Evolutionary conservation across 2,888 invertebrate genomes (phyloP), one percentile per base, ranked within the genome.

Genomic region (Creontiades dilutus): DNA sequence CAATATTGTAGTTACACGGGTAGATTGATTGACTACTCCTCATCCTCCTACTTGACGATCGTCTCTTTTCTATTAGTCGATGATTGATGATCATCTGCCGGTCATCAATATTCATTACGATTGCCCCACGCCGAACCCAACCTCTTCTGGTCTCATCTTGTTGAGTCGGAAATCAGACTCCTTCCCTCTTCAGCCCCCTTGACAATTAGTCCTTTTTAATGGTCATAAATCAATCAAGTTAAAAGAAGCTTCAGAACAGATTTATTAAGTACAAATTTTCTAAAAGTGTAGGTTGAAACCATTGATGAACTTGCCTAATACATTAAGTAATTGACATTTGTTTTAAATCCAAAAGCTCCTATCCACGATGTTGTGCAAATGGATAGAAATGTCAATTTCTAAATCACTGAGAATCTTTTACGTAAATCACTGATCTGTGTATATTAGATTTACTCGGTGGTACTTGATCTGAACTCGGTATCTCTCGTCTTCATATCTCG

Each of bases 51-150:
- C 86, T 86, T 48, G 47, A 82, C 46, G 86, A 68, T 37, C 27
- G 37, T 80, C 52, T 55, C 19, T 88, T 88, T 88, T 78, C 78
- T 86, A 86, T 86, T 88, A 88, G 52, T 27, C 76, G 88, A 80
- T 78, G 88, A 88, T 88, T 88, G 76, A 88, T 88, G 55, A 78
- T 16, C 88, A 88, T 88, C 88, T 55, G n/a, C 19, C 23, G 52
- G 52, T 78, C 88, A 88, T 88, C 88, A 88, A 88, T 88, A 88
- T 88, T 88, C 76, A 88, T 88, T 88, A 78, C 37, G 52, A 88
- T 78, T 78, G 75, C 86, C 75, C 86, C 86, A 61, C 14, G 48
- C 68, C 86, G 75, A 46, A 23, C 46, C 27, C 76, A 48, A 82
- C 55, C 82, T 19, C 47, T 48, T 82, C 78, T 52, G 23, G 23